Evolutionary conservation across 2,797 vertebrate species (phyloP).

Genomic region (Sorex maritimensis): DNA sequence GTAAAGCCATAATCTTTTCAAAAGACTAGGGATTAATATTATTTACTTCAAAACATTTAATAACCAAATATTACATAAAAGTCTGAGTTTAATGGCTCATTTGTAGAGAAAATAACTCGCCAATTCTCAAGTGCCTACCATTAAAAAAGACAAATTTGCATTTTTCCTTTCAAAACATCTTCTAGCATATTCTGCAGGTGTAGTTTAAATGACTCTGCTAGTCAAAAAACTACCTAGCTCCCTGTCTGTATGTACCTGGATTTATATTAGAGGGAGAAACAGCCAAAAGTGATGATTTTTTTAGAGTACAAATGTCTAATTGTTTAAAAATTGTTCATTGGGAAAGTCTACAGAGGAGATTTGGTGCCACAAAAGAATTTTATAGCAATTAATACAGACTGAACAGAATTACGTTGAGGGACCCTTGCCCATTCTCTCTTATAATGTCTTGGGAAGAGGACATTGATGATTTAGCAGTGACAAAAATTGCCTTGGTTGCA

Average conservation of each 20-base stretch:
- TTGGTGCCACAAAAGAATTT: background rate
- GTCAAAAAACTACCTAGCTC: background rate
- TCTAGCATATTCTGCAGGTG: slow-evolving; percentile 46
- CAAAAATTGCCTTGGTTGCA: background rate
- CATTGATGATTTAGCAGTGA: background rate
- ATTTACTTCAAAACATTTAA: slow-evolving; percentile 39
- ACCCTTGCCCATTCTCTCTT: background rate
- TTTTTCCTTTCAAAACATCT: background rate
- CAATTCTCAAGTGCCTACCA: background rate
- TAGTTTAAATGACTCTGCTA: background rate
- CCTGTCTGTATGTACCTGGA: background rate
- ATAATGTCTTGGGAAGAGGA: background rate
- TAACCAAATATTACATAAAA: slow-evolving; percentile 29
- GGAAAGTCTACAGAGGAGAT: background rate
- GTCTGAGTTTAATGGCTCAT: background rate
- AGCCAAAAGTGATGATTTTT: slow-evolving; percentile 19
- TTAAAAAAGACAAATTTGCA: background rate
- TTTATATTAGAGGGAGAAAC: background rate
- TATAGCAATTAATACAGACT: background rate
- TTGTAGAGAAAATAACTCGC: background rate
- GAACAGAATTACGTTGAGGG: background rate
- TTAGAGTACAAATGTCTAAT: slow-evolving; percentile 24
- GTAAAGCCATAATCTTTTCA: background rate
- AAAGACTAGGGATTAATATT: background rate
- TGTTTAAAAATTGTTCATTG: slow-evolving; percentile 29